phyloP scores from a whole-genome alignment of 2,113 vertebrate genomes.

The Mugil cephalus region DNA sequence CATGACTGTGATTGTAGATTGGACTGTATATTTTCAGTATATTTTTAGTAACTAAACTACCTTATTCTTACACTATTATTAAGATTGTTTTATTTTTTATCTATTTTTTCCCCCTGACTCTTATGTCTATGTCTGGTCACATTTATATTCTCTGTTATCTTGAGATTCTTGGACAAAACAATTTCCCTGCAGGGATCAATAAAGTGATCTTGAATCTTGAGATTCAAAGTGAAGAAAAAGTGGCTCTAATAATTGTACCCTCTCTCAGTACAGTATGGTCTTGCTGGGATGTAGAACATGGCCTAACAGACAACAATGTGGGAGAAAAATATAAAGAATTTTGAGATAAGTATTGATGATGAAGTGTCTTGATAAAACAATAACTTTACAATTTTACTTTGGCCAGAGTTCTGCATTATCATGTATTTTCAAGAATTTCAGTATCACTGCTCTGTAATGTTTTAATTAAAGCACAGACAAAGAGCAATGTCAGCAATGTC shows the following conservation, averaged over 20 bases:
- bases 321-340: conserved; percentile 2
- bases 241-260: background rate
- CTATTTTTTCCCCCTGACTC: too few relatives aligned
- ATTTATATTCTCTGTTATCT: too few relatives aligned
- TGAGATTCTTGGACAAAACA: too few relatives aligned
- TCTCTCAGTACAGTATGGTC: background rate
- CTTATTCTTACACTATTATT: too few relatives aligned
- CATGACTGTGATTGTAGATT: too few relatives aligned
- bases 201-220: too few relatives aligned
- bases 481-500: background rate
- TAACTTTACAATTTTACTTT: conserved; percentile 11
- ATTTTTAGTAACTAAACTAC: too few relatives aligned
- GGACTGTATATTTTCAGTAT: too few relatives aligned
- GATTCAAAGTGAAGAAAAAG: background rate
- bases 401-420: background rate
- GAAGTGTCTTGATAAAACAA: background rate
- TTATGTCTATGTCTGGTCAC: too few relatives aligned
- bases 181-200: too few relatives aligned
- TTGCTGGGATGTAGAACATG: background rate
- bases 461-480: conserved; percentile 3
- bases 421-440: conserved; percentile 17
- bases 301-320: background rate
- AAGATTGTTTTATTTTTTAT: too few relatives aligned
- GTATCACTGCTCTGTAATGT: background rate
- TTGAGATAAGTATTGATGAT: background rate